Percentiles rank a stretch among this genome's conserved stretches.
Conservation (phyloP, 2,797 vertebrate species). For the Philypnodon macrostomus region DNA sequence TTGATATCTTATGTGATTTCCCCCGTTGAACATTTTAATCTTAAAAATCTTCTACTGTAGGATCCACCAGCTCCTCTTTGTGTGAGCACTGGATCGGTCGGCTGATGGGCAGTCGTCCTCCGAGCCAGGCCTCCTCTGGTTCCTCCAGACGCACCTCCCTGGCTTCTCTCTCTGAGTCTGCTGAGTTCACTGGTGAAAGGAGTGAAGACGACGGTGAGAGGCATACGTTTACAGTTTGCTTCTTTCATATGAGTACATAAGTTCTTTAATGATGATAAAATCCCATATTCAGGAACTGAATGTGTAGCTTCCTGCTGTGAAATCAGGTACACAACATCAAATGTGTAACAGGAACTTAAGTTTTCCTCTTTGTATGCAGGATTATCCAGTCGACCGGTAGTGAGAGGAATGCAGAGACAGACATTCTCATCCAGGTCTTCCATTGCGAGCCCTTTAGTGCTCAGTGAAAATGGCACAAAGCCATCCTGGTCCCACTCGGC, state of each 20-base stretch:
- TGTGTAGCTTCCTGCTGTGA: background rate
- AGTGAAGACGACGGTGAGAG: conserved; percentile 93
- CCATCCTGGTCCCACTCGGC: conserved; percentile 91
- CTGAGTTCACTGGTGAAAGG: conserved; percentile 89
- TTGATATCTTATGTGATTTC: background rate
- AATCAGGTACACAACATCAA: background rate
- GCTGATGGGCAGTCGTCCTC: conserved; percentile 91
- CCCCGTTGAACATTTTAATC: background rate
- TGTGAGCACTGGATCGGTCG: conserved; percentile 98
- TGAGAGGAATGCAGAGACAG: conserved; percentile 93
- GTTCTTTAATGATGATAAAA: too few species aligned
- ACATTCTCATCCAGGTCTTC: conserved; percentile 90
- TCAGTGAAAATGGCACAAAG: conserved; percentile 87
- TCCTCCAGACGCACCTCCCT: conserved; percentile 94
- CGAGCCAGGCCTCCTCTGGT: conserved; percentile 91
- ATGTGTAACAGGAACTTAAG: background rate
- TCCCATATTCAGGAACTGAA: too few species aligned
- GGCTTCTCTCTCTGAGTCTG: conserved; percentile 92
- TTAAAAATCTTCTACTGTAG: conserved; percentile 55
- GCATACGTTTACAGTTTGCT: background rate
- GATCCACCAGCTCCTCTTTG: conserved; percentile 95
- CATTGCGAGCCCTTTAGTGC: conserved; percentile 90
- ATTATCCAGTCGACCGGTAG: conserved; percentile 87
- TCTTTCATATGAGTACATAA: too few species aligned
- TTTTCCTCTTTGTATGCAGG: conserved; percentile 64